Conservation (phyloP, 2,888 invertebrate genomes). For the Palloptera scutellata region DNA sequence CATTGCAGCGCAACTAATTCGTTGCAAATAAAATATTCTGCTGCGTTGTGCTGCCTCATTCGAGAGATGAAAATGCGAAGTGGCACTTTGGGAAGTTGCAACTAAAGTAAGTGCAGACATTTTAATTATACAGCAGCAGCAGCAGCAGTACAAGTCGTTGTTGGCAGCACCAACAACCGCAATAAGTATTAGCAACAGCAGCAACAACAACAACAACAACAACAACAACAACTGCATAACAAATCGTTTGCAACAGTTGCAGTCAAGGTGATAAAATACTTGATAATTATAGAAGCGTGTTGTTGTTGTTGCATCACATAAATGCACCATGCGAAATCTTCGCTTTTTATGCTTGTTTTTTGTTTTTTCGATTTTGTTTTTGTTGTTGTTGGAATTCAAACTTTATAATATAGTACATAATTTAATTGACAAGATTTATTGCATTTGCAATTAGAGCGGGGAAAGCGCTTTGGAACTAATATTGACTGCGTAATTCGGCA, state of each 20-base stretch:
- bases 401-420: conserved; percentile 46
- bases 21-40: conserved; percentile 33
- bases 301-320: neutral
- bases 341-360: too few species aligned
- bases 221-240: conserved; percentile 5
- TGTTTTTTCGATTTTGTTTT: too few species aligned
- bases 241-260: neutral
- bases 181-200: neutral
- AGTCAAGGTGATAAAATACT: conserved; percentile 31
- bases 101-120: conserved; percentile 2
- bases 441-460: conserved; percentile 62
- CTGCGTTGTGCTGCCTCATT: neutral
- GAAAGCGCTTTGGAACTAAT: conserved; percentile 31
- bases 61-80: conserved; percentile 19
- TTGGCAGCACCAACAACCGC: too few species aligned
- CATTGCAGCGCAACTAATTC: conserved; percentile 58
- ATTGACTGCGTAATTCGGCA: conserved; percentile 2
- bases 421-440: conserved; percentile 65
- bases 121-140: conserved; percentile 11
- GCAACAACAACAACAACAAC: conserved; percentile 7
- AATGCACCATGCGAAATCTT: too few species aligned
- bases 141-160: neutral
- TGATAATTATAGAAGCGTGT: conserved; percentile 29
- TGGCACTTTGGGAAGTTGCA: conserved; percentile 26
- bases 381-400: conserved; percentile 5